A percentile compares a stretch with the other conserved stretches of the same genome.
Conservation (phyloP, 2,113 vertebrate genomes). For the Aplodontia rufa region DNA sequence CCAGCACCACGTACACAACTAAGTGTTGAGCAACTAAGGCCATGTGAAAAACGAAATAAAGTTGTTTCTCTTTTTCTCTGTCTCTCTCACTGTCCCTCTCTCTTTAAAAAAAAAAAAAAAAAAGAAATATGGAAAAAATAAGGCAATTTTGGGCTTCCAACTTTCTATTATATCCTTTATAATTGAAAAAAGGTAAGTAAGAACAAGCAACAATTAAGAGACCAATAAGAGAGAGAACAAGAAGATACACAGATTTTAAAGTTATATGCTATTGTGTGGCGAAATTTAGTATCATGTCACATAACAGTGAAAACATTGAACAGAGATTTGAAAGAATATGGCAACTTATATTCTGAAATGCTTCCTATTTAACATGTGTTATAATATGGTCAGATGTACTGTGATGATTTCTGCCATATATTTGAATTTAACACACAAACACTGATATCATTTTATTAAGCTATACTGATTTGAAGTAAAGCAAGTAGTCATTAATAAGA, state of each 20-base stretch:
- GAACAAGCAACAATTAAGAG: background rate
- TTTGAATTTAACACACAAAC: background rate
- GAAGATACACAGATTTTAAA: background rate
- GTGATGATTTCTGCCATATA: background rate
- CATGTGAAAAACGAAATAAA: no score
- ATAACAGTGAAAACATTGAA: background rate
- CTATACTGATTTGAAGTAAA: no score
- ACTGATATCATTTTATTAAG: background rate
- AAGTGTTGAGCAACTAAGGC: no score
- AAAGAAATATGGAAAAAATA: background rate
- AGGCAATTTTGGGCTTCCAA: background rate
- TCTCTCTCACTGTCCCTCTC: no score
- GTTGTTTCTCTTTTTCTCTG: no score
- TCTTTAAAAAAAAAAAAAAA: no score
- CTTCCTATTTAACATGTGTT: background rate
- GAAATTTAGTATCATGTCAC: slow-evolving; percentile 10
- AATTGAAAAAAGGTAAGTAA: background rate
- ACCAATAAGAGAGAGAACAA: background rate
- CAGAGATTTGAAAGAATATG: background rate
- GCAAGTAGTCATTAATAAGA: no score
- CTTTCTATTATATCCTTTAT: background rate
- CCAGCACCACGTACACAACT: no score
- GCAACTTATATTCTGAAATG: background rate
- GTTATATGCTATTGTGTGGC: background rate
- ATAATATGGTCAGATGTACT: background rate